Conservation (phyloP, 2,797 vertebrate genomes). For the Crenichthys baileyi region DNA sequence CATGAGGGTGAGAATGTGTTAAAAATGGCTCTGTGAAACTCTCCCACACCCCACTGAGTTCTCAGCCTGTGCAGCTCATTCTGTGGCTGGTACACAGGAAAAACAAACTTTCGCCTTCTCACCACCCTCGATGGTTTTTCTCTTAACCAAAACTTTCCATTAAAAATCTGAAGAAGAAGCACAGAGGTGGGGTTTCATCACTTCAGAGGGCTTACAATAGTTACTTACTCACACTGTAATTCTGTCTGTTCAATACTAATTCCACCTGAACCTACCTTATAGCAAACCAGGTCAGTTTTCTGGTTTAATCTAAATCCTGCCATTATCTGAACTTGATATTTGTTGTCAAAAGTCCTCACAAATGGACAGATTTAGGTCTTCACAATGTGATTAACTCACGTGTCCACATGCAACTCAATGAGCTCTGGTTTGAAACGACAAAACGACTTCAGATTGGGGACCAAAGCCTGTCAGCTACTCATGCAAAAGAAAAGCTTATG, state of each 20-base stretch:
- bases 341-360: constrained; percentile 5
- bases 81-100: constrained; percentile 4
- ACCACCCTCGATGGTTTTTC: constrained; percentile 33
- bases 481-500: constrained; percentile 52
- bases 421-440: constrained; percentile 19
- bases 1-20: constrained; percentile 50
- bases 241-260: background rate
- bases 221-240: background rate
- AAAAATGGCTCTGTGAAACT: constrained; percentile 43
- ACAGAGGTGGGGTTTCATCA: constrained; percentile 1
- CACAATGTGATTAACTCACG: background rate
- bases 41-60: constrained; percentile 50
- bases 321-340: background rate
- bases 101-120: constrained; percentile 46
- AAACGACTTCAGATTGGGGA: constrained; percentile 19
- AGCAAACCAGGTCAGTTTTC: background rate
- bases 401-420: constrained; percentile 4
- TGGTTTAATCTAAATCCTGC: background rate
- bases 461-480: constrained; percentile 44
- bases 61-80: constrained; percentile 39
- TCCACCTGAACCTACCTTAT: background rate
- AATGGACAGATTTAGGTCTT: constrained; percentile 3
- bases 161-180: background rate
- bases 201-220: background rate
- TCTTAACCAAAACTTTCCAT: constrained; percentile 22